phyloP scores from a whole-genome alignment of 1,140 invertebrate genomes.

The Euura saliciscinereae region DNA sequence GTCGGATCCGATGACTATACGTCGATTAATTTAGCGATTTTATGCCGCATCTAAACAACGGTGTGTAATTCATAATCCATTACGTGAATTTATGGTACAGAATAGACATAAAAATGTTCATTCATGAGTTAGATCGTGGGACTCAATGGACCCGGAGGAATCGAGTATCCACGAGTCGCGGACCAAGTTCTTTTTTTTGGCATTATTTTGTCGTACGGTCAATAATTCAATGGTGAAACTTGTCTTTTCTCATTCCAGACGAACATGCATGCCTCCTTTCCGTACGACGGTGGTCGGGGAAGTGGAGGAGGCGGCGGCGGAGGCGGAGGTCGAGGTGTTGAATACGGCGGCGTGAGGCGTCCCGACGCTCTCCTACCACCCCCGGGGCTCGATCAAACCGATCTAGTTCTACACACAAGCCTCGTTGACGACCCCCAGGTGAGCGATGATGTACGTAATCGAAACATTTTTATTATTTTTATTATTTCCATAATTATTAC shows the following conservation, averaged over 20 bases:
- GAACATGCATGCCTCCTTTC: slow-evolving; percentile 65
- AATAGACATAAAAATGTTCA: too few species aligned
- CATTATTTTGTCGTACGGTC: too few species aligned
- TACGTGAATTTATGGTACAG: too few species aligned
- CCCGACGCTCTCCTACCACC: slow-evolving; percentile 67
- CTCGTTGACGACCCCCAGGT: slow-evolving; percentile 62
- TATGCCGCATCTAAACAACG: too few species aligned
- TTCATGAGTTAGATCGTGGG: too few species aligned
- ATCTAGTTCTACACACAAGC: slow-evolving; percentile 57
- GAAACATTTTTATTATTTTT: slow-evolving; percentile 35
- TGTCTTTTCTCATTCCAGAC: slow-evolving; percentile 54
- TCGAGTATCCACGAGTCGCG: too few species aligned
- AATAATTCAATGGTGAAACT: not conserved
- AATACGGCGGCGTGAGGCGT: slow-evolving; percentile 62
- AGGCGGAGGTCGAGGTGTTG: slow-evolving; percentile 48
- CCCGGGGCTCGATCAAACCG: slow-evolving; percentile 58
- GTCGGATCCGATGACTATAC: too few species aligned
- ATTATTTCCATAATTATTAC: slow-evolving; percentile 6
- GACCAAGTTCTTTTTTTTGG: too few species aligned
- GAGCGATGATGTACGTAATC: slow-evolving; percentile 61
- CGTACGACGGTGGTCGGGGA: slow-evolving; percentile 59
- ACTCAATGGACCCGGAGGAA: too few species aligned
- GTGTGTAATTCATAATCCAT: too few species aligned
- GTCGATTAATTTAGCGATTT: too few species aligned
- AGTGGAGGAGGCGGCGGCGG: slow-evolving; percentile 54